Percentiles rank a stretch among this genome's conserved stretches.
These are phyloP conservation scores for Andrena haemorrhoa DNA, from an alignment of 2,888 invertebrate genomes.

Conservation along the genomic window DNA sequence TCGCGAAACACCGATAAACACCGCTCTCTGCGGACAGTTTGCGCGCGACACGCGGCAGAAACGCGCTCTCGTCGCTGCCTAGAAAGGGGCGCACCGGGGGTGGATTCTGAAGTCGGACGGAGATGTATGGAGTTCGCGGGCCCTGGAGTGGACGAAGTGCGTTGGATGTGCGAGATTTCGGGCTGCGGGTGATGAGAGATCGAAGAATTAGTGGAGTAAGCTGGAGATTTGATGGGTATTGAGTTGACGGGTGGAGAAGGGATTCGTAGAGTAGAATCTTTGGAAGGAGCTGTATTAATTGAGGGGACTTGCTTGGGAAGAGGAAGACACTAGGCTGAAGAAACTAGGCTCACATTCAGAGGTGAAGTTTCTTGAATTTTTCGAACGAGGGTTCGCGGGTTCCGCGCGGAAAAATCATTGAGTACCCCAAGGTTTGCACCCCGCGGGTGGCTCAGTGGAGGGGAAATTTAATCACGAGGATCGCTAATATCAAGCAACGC, in stretches of 20 bases:
- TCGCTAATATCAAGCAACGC: slow-evolving; percentile 40
- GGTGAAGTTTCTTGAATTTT: neutral
- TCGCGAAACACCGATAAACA: slow-evolving; percentile 73
- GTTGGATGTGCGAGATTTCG: neutral
- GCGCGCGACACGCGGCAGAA: slow-evolving; percentile 28
- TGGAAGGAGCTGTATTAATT: neutral
- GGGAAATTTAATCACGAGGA: slow-evolving; percentile 42
- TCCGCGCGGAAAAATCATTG: neutral
- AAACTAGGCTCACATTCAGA: no score
- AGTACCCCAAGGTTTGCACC: neutral
- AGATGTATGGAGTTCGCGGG: neutral
- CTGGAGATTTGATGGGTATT: no score
- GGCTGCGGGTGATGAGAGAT: neutral
- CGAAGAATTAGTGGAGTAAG: neutral
- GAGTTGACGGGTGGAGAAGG: no score
- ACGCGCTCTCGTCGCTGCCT: slow-evolving; percentile 2
- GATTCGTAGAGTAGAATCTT: no score
- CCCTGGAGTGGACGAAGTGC: neutral
- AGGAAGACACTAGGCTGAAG: no score
- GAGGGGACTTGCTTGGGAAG: neutral
- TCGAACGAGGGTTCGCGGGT: neutral
- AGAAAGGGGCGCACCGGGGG: neutral
- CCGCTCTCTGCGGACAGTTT: slow-evolving; percentile 38
- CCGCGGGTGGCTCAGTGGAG: neutral
- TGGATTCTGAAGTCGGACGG: neutral